Evolutionary conservation across 1,140 invertebrate genomes (phyloP).

Genomic region (Drosophila varians): DNA sequence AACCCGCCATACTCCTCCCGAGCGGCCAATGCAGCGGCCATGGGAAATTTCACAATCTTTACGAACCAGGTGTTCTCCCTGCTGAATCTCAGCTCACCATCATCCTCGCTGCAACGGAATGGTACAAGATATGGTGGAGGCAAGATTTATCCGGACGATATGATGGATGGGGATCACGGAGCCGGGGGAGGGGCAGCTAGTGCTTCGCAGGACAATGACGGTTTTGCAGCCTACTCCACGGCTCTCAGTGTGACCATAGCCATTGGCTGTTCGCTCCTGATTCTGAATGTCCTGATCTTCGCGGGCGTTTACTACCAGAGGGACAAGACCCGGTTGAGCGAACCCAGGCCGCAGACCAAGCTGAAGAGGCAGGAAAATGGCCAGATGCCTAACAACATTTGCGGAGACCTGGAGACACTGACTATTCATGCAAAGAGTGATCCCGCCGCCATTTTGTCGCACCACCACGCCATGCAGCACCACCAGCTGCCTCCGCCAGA

Average conservation of each 20-base stretch:
- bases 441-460: slow-evolving; percentile 87
- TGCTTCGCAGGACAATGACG: slow-evolving; percentile 89
- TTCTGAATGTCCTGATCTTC: slow-evolving; percentile 96
- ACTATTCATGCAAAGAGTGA: slow-evolving; percentile 88
- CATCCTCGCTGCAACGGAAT: slow-evolving; percentile 75
- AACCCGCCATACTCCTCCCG: slow-evolving; percentile 83
- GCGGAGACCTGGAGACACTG: slow-evolving; percentile 89
- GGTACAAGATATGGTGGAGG: slow-evolving; percentile 56
- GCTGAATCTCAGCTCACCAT: slow-evolving; percentile 79
- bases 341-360: slow-evolving; percentile 85
- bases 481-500: slow-evolving; percentile 91
- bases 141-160: slow-evolving; percentile 72
- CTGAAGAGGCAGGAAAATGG: slow-evolving; percentile 91
- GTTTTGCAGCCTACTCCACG: slow-evolving; percentile 94
- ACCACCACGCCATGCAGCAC: slow-evolving; percentile 88
- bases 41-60: slow-evolving; percentile 80
- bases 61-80: slow-evolving; percentile 82
- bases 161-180: slow-evolving; percentile 75
- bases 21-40: slow-evolving; percentile 83
- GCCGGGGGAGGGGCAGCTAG: slow-evolving; percentile 84
- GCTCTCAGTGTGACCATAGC: slow-evolving; percentile 96
- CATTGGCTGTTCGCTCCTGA: slow-evolving; percentile 95
- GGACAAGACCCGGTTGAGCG: slow-evolving; percentile 91
- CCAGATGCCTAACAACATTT: slow-evolving; percentile 93
- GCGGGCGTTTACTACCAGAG: slow-evolving; percentile 97